phyloP scores from a whole-genome alignment of 2,797 vertebrate species.

The Chanos chanos region DNA sequence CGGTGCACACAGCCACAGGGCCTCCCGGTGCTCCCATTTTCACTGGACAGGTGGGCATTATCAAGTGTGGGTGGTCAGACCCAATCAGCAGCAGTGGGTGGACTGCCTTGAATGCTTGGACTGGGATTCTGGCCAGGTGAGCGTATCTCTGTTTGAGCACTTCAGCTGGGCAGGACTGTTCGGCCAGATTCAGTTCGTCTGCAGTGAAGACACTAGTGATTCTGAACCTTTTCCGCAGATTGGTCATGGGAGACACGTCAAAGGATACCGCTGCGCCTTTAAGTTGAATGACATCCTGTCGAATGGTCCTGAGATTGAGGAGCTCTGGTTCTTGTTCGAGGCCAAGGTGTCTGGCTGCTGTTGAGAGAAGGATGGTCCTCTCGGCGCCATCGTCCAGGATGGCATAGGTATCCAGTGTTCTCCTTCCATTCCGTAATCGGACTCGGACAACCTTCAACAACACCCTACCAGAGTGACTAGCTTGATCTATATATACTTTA shows the following conservation, averaged over 20 bases:
- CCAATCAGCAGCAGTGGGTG: conserved; percentile 17
- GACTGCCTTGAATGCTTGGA: not conserved
- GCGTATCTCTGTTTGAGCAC: not conserved
- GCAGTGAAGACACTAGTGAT: conserved; percentile 1
- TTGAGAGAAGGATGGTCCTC: conserved; percentile 9
- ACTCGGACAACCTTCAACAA: conserved; percentile 21
- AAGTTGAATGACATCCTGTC: conserved; percentile 4
- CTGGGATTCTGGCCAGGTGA: not conserved
- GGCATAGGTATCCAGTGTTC: conserved; percentile 1
- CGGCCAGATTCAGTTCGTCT: not conserved
- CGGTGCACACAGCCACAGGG: conserved; percentile 3
- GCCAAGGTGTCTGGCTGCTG: not conserved
- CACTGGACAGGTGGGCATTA: not conserved
- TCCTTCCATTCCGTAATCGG: not conserved
- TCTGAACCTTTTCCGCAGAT: not conserved
- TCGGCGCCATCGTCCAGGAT: conserved; percentile 26
- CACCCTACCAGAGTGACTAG: not conserved
- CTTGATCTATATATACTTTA: conserved; percentile 7
- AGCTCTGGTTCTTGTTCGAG: not conserved
- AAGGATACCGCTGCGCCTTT: conserved; percentile 7
- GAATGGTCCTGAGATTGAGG: not conserved
- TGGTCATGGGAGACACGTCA: not conserved
- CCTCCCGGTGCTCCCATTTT: not conserved
- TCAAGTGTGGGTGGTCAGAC: conserved; percentile 5
- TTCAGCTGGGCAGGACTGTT: conserved; percentile 3